Percentiles rank a stretch among this genome's conserved stretches.
These are phyloP conservation scores for Campoplex capitator DNA, from an alignment of 2,888 invertebrate genomes.

Conservation along the genomic window DNA sequence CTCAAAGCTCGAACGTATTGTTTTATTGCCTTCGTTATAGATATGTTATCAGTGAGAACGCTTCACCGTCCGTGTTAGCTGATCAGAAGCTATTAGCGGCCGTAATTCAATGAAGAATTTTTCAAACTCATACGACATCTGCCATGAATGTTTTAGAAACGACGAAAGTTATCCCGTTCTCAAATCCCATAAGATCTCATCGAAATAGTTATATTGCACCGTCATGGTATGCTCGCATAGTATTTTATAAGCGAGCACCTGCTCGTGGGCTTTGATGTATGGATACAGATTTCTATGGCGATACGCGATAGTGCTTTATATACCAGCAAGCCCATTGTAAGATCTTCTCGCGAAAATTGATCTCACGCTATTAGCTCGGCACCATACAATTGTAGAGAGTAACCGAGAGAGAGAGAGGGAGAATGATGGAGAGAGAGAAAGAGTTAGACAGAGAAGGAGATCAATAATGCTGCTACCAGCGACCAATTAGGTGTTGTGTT, in stretches of 20 bases:
- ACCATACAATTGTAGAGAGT: conserved; percentile 63
- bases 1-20: no score
- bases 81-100: no score
- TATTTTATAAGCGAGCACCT: not conserved
- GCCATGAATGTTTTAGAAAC: not conserved
- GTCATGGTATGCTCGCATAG: not conserved
- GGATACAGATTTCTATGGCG: not conserved
- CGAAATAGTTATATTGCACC: not conserved
- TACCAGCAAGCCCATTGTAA: conserved; percentile 49
- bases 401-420: conserved; percentile 1
- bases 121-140: not conserved
- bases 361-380: conserved; percentile 72
- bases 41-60: no score
- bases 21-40: no score
- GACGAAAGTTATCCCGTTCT: not conserved
- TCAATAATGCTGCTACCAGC: conserved; percentile 60
- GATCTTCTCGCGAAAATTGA: conserved; percentile 72
- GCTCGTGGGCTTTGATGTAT: not conserved
- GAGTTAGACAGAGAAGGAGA: conserved; percentile 7
- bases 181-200: not conserved
- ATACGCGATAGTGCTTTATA: not conserved
- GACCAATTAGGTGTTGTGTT: conserved; percentile 72
- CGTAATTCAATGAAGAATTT: not conserved
- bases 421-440: not conserved
- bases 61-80: no score